Conservation (phyloP, 2,797 vertebrate genomes). For the Smutsia temminckii region DNA sequence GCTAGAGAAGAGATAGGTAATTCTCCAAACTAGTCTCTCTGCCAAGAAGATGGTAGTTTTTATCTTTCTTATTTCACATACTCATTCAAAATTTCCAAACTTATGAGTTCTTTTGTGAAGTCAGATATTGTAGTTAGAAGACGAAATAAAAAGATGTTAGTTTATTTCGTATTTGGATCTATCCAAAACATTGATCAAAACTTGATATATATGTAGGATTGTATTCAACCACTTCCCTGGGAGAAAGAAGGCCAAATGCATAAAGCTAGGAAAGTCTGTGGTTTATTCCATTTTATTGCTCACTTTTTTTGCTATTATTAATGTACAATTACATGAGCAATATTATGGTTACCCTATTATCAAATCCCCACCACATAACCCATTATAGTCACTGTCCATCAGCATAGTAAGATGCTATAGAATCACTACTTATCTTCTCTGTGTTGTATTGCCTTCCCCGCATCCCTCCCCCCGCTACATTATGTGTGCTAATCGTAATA, state of each 20-base stretch:
- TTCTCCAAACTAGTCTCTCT: background rate
- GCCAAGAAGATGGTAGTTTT: background rate
- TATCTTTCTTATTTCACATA: background rate
- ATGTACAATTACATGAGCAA: no score
- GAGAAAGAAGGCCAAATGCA: background rate
- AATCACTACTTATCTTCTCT: no score
- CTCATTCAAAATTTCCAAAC: constrained; percentile 2
- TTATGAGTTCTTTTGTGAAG: background rate
- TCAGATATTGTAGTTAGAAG: background rate
- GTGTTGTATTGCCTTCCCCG: no score
- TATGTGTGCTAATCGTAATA: no score
- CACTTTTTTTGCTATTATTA: background rate
- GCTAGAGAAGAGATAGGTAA: background rate
- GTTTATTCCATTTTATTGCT: background rate
- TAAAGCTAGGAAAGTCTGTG: background rate
- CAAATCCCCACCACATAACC: no score
- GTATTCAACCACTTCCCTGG: background rate
- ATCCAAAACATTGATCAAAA: background rate
- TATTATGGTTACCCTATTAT: no score
- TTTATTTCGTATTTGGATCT: background rate
- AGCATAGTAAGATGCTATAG: no score
- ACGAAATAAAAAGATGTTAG: background rate
- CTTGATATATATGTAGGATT: background rate
- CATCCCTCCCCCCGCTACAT: no score
- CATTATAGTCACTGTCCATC: no score